phyloP scores from a whole-genome alignment of 2,888 invertebrate species.

The Gerosis bhagava region DNA sequence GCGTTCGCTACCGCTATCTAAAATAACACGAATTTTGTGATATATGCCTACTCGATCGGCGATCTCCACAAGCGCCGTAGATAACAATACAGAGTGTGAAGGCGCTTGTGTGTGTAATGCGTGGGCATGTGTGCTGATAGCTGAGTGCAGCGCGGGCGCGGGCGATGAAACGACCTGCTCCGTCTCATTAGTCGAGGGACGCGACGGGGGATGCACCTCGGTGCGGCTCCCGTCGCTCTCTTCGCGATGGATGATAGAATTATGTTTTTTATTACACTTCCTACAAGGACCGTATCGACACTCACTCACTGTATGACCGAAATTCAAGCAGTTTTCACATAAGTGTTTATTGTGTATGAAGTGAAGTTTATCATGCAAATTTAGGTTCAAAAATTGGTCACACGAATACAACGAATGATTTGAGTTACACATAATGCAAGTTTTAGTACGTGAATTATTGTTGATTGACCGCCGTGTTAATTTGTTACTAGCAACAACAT shows the following conservation, averaged over 20 bases:
- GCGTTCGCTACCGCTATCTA: slow-evolving; percentile 4
- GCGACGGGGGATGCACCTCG: too few species aligned
- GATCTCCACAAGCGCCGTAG: slow-evolving; percentile 2
- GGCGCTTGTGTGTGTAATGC: too few species aligned
- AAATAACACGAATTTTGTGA: not conserved
- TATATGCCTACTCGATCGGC: not conserved
- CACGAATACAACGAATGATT: not conserved
- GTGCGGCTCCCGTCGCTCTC: too few species aligned
- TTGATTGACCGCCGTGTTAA: not conserved
- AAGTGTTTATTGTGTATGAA: not conserved
- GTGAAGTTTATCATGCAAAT: not conserved
- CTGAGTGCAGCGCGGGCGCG: too few species aligned
- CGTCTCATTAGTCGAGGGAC: too few species aligned
- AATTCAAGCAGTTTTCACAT: not conserved
- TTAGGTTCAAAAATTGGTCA: not conserved
- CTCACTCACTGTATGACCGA: not conserved
- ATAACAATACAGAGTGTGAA: slow-evolving; percentile 1
- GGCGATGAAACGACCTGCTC: too few species aligned
- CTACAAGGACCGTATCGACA: not conserved
- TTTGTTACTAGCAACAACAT: not conserved
- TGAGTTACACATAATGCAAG: not conserved
- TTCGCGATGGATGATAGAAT: not conserved
- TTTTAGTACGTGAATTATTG: not conserved
- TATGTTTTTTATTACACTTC: not conserved
- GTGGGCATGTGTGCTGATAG: too few species aligned